Percentiles rank a stretch among this genome's conserved stretches.
Evolutionary conservation across 2,888 invertebrate species (phyloP).

Genomic region (Melanophora roralis): DNA sequence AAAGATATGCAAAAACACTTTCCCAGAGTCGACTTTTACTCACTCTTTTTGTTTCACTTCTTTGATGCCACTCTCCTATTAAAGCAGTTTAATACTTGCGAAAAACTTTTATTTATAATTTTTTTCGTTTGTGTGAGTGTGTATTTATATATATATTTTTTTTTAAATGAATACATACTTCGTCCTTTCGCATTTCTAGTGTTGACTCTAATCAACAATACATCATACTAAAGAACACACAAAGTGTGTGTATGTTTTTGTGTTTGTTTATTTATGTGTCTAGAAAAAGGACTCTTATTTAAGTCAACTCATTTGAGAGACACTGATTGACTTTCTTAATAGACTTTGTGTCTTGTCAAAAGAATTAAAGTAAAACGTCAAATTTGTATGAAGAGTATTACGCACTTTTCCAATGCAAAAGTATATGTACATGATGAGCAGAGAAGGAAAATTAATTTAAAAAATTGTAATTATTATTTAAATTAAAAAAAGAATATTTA

Average conservation of each 20-base stretch:
- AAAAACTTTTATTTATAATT: constrained; percentile 35
- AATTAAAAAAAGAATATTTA: no score
- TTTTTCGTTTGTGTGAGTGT: constrained; percentile 4
- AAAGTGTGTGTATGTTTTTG: constrained; percentile 27
- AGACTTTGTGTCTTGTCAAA: constrained; percentile 74
- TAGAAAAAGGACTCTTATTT: constrained; percentile 56
- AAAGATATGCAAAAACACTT: background rate
- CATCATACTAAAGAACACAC: background rate
- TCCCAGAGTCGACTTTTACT: background rate
- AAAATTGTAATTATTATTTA: no score
- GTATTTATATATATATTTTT: constrained; percentile 33
- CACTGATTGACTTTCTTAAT: constrained; percentile 77
- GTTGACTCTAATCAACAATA: constrained; percentile 38
- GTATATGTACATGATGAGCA: background rate
- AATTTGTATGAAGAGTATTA: constrained; percentile 38
- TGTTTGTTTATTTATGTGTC: constrained; percentile 59
- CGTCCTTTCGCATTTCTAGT: constrained; percentile 34
- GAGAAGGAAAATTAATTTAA: constrained; percentile 18
- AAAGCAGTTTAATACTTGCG: constrained; percentile 20
- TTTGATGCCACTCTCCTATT: constrained; percentile 5
- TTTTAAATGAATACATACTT: no score
- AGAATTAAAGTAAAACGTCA: constrained; percentile 62
- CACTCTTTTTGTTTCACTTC: background rate
- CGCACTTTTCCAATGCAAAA: constrained; percentile 33
- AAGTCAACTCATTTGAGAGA: constrained; percentile 74